A percentile compares a stretch with the other conserved stretches of the same genome.
phyloP scores from a whole-genome alignment of 2,113 vertebrate genomes.

The Zosterops pallidus region DNA sequence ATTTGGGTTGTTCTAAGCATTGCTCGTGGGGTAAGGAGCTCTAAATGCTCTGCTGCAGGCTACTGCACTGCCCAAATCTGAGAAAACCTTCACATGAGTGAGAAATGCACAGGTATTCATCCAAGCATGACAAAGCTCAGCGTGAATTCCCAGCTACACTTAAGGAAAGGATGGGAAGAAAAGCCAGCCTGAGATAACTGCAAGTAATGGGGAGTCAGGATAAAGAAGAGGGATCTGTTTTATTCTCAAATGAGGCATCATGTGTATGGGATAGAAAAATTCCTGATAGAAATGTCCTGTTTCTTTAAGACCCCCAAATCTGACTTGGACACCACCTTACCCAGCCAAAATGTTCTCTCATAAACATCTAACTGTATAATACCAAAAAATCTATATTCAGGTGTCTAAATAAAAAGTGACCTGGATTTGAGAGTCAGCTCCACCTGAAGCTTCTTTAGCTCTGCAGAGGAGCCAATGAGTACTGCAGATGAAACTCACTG shows the following conservation, averaged over 20 bases:
- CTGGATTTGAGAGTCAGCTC: conserved; percentile 5
- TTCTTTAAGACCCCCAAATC: neutral
- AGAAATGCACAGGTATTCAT: neutral
- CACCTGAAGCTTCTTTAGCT: neutral
- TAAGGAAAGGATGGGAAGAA: neutral
- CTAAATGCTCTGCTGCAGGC: neutral
- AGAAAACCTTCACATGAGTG: neutral
- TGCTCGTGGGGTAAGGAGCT: neutral
- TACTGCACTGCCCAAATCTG: neutral
- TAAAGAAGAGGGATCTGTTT: neutral
- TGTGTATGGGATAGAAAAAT: neutral
- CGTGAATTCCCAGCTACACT: neutral
- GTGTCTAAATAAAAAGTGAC: neutral
- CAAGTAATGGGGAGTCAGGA: neutral
- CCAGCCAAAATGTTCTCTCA: neutral
- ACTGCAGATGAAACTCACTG: neutral
- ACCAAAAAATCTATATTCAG: neutral
- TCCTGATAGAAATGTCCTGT: neutral
- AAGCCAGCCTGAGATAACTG: neutral
- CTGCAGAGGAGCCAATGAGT: neutral
- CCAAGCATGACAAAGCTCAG: neutral
- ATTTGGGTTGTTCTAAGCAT: neutral
- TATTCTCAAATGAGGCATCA: neutral
- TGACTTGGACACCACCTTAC: neutral
- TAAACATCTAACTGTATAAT: neutral